Evolutionary conservation across 2,888 invertebrate species (phyloP), one percentile per base, ranked within the genome.

Genomic region (Callinectes sapidus): DNA sequence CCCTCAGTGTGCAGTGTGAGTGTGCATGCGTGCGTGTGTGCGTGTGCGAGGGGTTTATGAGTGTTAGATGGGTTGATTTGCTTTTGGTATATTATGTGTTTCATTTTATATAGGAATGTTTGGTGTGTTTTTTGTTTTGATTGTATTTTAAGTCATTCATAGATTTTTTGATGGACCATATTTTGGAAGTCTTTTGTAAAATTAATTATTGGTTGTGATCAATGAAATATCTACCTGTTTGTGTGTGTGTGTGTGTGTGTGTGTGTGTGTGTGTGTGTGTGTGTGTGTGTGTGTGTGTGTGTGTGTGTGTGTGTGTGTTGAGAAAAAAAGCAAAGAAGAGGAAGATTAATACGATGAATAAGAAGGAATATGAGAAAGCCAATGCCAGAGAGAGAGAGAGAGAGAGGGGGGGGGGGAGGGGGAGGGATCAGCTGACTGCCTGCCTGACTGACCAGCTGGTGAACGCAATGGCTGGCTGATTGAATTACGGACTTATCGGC

Each of bases 1-100:
- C 87, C 42, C 87, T 94, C 6, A 93, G 91, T 71, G 94, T 94
- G 16, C 92, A 94, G 61, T 94, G 94, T 94, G 81, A 93, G 94
- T 91, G 32, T 81, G n/a, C 8, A 3, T 71, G 66, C n/a, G n/a
- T n/a, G n/a, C n/a, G n/a, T n/a, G n/a, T n/a, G n/a, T n/a, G n/a
- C n/a, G n/a, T n/a, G n/a, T n/a, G n/a, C n/a, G n/a, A n/a, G n/a
- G n/a, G n/a, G n/a, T n/a, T n/a, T n/a, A n/a, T n/a, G n/a, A n/a
- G n/a, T n/a, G n/a, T n/a, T n/a, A n/a, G n/a, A n/a, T n/a, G n/a
- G n/a, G n/a, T n/a, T n/a, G n/a, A n/a, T n/a, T n/a, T n/a, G n/a
- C n/a, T n/a, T n/a, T n/a, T n/a, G n/a, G n/a, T n/a, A n/a, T n/a
- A n/a, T n/a, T n/a, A n/a, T n/a, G n/a, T n/a, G n/a, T n/a, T n/a